Evolutionary conservation across 2,797 vertebrate species (phyloP), one percentile per base, ranked within the genome.

Genomic region (Chaetodon trifasciatus): DNA sequence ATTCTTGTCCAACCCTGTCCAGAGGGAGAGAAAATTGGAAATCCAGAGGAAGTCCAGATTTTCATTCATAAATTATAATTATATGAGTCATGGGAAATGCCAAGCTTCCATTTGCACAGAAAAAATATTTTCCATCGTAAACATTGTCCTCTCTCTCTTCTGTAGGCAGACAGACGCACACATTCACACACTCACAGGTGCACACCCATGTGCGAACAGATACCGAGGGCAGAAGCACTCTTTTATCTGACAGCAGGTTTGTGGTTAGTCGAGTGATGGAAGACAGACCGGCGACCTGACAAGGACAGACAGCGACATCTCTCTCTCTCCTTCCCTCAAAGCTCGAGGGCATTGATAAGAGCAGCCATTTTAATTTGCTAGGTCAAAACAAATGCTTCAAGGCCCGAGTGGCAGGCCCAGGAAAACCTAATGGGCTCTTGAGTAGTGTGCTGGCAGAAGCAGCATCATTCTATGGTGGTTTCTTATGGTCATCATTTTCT

Each of bases 311-410:
- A 84, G 79, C 74, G 32, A 82, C 88, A 75, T 88, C 85, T 81
- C 73, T 79, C 77, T 56, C 74, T 82, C 44, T 16, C 80, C 68
- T 60, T 81, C 80, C 50, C 58, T 85, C 74, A 17, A 57, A 53
- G 72, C 84, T 71, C 1, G 35, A 74, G 86, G 88, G 89, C 89
- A 84, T 82, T 91, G 93, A 94, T 93, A 94, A 92, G 89, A 93
- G 78, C 83, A 88, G 93, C 91, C 91, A 86, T 93, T 93, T 92
- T 91, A 91, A 94, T 94, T 93, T 91, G 87, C 75, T 44, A 70
- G 88, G 91, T 91, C 92, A 92, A 93, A 93, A 92, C 86, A 91
- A 91, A 91, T 86, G 85, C 90, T 79, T 86, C 58, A 84, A 75
- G 89, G 85, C 88, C 85, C 35, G 56, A 61, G 74, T 83, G 88